phyloP scores from a whole-genome alignment of 2,797 vertebrate genomes.

The Apogon talboti region DNA sequence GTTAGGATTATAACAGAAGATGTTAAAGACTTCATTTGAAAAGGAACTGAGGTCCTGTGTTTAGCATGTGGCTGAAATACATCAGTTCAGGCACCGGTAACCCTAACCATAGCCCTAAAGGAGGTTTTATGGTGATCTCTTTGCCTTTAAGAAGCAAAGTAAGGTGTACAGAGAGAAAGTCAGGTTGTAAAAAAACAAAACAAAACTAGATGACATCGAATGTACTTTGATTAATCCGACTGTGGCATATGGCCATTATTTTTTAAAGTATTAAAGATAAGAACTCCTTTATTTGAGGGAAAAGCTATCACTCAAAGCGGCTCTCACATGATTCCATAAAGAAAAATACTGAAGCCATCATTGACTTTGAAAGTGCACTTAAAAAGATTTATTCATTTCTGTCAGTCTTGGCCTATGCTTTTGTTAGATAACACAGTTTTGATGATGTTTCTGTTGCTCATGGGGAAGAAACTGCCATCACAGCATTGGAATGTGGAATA shows the following conservation, averaged over 20 bases:
- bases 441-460: constrained; percentile 23
- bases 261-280: neutral
- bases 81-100: no score
- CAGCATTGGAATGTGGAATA: constrained; percentile 41
- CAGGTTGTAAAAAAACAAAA: no score
- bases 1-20: no score
- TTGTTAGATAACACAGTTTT: constrained; percentile 15
- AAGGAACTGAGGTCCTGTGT: no score
- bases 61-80: no score
- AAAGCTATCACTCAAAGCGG: neutral
- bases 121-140: no score
- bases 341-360: neutral
- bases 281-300: neutral
- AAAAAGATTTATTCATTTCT: constrained; percentile 2
- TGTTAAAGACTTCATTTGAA: no score
- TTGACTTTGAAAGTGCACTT: neutral
- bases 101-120: no score
- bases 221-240: no score
- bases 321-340: neutral
- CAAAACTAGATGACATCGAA: no score
- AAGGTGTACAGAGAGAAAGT: no score
- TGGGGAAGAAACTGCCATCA: constrained; percentile 28
- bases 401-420: neutral
- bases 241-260: neutral
- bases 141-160: no score